phyloP scores from a whole-genome alignment of 2,888 invertebrate species.

The Isoperla grammatica region DNA sequence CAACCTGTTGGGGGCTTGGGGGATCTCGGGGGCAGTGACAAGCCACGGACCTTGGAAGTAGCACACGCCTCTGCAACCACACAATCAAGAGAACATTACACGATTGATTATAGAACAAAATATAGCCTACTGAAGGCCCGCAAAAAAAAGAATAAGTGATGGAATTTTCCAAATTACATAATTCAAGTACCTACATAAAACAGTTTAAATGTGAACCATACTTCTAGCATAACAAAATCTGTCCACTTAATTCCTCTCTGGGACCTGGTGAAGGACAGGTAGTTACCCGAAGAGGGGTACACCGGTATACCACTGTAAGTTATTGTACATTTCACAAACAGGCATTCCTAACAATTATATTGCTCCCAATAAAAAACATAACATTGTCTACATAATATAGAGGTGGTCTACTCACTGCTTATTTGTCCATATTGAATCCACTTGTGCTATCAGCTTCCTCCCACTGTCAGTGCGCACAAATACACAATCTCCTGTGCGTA shows the following conservation, averaged over 20 bases:
- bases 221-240: too few relatives aligned
- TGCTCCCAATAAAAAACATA: too few relatives aligned
- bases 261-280: too few relatives aligned
- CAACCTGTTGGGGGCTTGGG: constrained; percentile 67
- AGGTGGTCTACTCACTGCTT: constrained; percentile 76
- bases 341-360: too few relatives aligned
- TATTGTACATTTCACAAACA: too few relatives aligned
- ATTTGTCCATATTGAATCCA: constrained; percentile 92
- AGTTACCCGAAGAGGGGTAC: too few relatives aligned
- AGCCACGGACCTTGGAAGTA: constrained; percentile 94
- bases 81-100: constrained; percentile 19
- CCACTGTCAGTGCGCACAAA: constrained; percentile 89
- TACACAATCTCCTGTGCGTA: constrained; percentile 90
- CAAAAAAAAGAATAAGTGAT: constrained; percentile 3
- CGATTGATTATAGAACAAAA: constrained; percentile 12
- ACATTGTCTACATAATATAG: too few relatives aligned
- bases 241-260: too few relatives aligned
- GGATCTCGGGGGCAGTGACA: constrained; percentile 80
- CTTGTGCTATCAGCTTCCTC: constrained; percentile 85
- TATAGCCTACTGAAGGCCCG: not conserved
- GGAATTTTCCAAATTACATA: not conserved
- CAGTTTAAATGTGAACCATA: too few relatives aligned
- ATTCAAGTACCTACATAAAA: not conserved
- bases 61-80: constrained; percentile 67
- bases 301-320: too few relatives aligned